A percentile compares a stretch with the other conserved stretches of the same genome.
These are phyloP conservation scores for Gallirallus australis DNA, from an alignment of 2,797 vertebrate genomes.

Conservation along the genomic window DNA sequence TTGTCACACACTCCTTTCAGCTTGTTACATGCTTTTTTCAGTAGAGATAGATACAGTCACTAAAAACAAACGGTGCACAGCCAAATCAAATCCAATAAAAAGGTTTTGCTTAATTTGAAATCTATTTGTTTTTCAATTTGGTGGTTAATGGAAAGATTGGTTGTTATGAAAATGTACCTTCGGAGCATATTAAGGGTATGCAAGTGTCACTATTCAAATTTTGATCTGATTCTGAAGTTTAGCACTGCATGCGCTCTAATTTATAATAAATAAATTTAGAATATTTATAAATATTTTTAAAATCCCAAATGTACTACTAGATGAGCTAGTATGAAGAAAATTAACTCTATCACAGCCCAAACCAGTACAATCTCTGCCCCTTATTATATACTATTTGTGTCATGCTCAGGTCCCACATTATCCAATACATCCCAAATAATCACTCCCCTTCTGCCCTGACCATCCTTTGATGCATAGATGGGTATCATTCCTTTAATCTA, in stretches of 20 bases:
- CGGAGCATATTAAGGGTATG: not conserved
- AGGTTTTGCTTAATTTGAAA: not conserved
- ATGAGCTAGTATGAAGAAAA: not conserved
- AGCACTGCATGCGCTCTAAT: not conserved
- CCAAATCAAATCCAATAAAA: not conserved
- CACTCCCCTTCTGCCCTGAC: rapidly evolving
- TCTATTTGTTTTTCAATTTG: not conserved
- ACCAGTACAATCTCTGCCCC: not conserved
- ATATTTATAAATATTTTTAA: not conserved
- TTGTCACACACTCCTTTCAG: not conserved
- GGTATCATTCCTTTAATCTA: not conserved
- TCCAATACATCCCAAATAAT: not conserved
- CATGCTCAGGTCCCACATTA: not conserved
- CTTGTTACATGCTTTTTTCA: not conserved
- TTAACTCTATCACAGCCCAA: not conserved
- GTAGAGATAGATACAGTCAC: not conserved
- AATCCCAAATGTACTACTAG: not conserved
- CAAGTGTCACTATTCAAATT: not conserved
- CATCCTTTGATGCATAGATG: not conserved
- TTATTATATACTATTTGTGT: not conserved
- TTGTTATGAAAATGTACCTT: not conserved
- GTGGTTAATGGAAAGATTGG: not conserved
- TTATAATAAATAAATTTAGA: not conserved
- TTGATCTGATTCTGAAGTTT: not conserved
- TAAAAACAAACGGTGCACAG: not conserved